Conservation (phyloP, 2,888 invertebrate genomes). For the Caenorhabditis macrosperma region DNA sequence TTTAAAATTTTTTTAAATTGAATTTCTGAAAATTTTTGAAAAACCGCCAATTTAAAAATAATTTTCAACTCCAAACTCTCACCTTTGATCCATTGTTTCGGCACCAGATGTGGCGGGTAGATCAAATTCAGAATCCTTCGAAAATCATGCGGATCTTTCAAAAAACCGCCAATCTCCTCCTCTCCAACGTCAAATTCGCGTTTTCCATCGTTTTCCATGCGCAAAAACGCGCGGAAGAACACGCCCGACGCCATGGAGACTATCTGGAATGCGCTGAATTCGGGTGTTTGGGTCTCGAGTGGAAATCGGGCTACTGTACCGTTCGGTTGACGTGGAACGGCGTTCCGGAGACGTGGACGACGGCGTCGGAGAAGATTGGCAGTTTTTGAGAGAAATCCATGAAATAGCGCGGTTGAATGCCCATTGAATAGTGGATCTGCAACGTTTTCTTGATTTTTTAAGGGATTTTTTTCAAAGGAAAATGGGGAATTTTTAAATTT, state of each 20-base stretch:
- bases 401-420: constrained; percentile 36
- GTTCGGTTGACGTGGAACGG: constrained; percentile 32
- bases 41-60: no score
- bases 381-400: constrained; percentile 29
- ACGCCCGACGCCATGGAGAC: constrained; percentile 32
- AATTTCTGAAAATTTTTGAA: no score
- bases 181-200: neutral
- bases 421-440: constrained; percentile 15
- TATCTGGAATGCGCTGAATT: constrained; percentile 1
- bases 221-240: constrained; percentile 12
- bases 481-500: no score
- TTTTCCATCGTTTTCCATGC: neutral
- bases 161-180: neutral
- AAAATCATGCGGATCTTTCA: constrained; percentile 25
- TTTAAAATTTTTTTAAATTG: no score
- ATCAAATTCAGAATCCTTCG: constrained; percentile 30
- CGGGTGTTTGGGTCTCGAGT: neutral
- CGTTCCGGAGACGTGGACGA: neutral
- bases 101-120: constrained; percentile 35
- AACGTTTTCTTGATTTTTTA: constrained; percentile 7
- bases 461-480: no score
- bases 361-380: constrained; percentile 33
- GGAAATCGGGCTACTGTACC: neutral
- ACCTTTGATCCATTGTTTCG: constrained; percentile 49
- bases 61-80: no score